A percentile compares a stretch with the other conserved stretches of the same genome.
phyloP scores from a whole-genome alignment of 2,113 vertebrate species.

The Notarius lentiginosus region DNA sequence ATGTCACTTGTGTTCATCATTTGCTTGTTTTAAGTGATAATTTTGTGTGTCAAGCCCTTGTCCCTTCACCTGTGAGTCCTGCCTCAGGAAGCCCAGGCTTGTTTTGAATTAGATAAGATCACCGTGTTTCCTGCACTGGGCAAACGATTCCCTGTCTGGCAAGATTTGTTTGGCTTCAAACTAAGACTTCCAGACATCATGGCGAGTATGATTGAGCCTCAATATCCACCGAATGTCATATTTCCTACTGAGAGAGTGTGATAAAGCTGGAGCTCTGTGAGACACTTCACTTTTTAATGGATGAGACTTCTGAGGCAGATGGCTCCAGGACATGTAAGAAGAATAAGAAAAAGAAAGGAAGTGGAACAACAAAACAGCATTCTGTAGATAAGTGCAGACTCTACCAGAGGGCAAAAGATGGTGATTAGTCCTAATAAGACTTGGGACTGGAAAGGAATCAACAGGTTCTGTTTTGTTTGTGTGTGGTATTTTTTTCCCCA shows the following conservation, averaged over 20 bases:
- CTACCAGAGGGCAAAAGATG: background rate
- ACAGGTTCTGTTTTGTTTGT: background rate
- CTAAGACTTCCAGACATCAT: slow-evolving; percentile 3
- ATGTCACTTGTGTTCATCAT: background rate
- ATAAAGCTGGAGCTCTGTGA: background rate
- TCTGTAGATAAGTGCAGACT: background rate
- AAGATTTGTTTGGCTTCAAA: slow-evolving; percentile 10
- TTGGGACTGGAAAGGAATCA: slow-evolving; percentile 33
- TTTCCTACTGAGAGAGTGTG: slow-evolving; percentile 5
- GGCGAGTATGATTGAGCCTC: background rate
- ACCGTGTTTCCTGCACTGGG: background rate
- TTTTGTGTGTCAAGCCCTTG: background rate
- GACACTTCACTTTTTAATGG: background rate
- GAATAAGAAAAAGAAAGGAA: background rate
- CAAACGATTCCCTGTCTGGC: background rate
- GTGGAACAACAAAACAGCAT: background rate
- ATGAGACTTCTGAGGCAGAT: background rate
- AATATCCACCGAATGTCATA: background rate
- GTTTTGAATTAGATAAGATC: background rate
- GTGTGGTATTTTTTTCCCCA: background rate
- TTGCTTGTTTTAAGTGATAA: background rate
- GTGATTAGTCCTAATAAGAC: slow-evolving; percentile 8
- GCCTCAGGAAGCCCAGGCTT: background rate
- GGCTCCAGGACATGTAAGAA: background rate
- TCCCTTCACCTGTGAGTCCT: background rate